These are phyloP conservation scores for Merodon equestris DNA, from an alignment of 2,888 invertebrate genomes.

Conservation along the genomic window DNA sequence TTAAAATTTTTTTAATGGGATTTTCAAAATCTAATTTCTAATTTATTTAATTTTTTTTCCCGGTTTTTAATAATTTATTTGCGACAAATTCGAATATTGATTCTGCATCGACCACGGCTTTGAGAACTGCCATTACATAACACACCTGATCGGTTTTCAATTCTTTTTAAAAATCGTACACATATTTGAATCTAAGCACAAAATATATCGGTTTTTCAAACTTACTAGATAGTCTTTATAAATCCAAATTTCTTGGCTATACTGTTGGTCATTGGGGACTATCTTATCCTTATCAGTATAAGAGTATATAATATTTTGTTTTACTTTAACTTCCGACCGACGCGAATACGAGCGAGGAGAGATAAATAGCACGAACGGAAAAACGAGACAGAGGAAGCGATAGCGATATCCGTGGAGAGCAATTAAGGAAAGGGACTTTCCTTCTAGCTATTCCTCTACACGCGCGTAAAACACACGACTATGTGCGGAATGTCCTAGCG, in stretches of 20 bases:
- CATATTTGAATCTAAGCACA: too few relatives aligned
- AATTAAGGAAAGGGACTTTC: constrained; percentile 43
- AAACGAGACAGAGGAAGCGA: constrained; percentile 30
- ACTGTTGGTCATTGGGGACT: constrained; percentile 23
- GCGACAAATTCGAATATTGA: too few relatives aligned
- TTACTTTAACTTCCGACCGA: constrained; percentile 18
- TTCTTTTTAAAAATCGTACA: too few relatives aligned
- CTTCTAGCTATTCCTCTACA: constrained; percentile 22
- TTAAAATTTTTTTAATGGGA: too few relatives aligned
- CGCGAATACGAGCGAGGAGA: constrained; percentile 28
- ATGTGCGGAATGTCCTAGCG: constrained; percentile 33
- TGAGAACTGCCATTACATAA: too few relatives aligned
- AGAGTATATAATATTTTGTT: constrained; percentile 20
- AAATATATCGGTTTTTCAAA: background rate
- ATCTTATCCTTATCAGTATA: background rate
- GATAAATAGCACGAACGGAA: constrained; percentile 15
- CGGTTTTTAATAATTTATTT: too few relatives aligned
- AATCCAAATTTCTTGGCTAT: constrained; percentile 24
- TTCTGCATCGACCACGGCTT: too few relatives aligned
- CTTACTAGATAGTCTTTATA: constrained; percentile 35
- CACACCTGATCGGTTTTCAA: too few relatives aligned
- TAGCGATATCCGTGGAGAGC: constrained; percentile 28
- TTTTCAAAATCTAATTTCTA: too few relatives aligned
- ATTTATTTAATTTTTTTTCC: too few relatives aligned
- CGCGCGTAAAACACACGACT: constrained; percentile 14